Conservation (phyloP, 1,140 invertebrate genomes). For the Phenacoccus solenopsis region DNA sequence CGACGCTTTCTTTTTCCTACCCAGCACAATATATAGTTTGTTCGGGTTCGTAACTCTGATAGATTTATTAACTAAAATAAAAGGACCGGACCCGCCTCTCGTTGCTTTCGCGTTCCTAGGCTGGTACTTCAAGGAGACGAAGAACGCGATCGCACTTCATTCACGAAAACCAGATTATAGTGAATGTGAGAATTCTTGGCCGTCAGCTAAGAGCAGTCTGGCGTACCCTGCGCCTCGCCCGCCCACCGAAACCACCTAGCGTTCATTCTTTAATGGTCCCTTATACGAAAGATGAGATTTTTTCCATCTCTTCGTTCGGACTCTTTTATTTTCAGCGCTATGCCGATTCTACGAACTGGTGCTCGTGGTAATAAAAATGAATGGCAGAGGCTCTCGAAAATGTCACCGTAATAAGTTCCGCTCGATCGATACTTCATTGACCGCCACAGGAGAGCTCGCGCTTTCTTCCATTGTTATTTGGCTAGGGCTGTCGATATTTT, state of each 20-base stretch:
- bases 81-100: constrained; percentile 1
- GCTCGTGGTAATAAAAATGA: too few relatives aligned
- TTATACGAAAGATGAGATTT: neutral
- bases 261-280: constrained; percentile 7
- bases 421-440: too few relatives aligned
- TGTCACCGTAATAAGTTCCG: too few relatives aligned
- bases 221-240: neutral
- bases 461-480: too few relatives aligned
- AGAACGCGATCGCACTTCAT: constrained; percentile 10
- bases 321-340: too few relatives aligned
- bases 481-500: too few relatives aligned
- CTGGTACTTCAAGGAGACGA: neutral
- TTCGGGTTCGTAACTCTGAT: neutral
- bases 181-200: constrained; percentile 15
- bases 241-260: neutral
- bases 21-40: neutral
- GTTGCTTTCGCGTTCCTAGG: neutral
- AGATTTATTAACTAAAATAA: constrained; percentile 17
- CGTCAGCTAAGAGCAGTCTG: constrained; percentile 7
- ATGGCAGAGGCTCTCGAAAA: too few relatives aligned
- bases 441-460: too few relatives aligned
- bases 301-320: too few relatives aligned
- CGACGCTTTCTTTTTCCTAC: neutral
- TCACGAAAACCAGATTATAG: constrained; percentile 16
- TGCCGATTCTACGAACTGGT: too few relatives aligned